These are phyloP conservation scores for Poicephalus gulielmi DNA, from an alignment of 2,113 vertebrate species.

Conservation along the genomic window DNA sequence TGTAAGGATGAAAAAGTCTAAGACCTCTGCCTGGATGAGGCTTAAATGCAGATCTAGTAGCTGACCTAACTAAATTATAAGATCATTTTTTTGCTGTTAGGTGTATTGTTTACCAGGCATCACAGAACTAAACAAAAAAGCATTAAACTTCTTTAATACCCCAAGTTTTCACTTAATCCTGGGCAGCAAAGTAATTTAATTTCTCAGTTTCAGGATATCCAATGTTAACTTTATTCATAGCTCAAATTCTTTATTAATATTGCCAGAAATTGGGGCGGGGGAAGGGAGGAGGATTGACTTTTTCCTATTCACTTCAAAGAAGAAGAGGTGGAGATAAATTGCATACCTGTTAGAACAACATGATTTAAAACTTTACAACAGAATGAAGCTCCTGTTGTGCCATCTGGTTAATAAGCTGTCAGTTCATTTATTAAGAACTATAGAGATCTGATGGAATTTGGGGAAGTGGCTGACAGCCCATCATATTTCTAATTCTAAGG, in stretches of 20 bases:
- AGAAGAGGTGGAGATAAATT: not conserved
- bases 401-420: conserved; percentile 48
- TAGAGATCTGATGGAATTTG: conserved; percentile 26
- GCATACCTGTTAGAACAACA: conserved; percentile 34
- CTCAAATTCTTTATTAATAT: not conserved
- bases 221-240: not conserved
- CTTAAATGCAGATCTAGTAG: not conserved
- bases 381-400: conserved; percentile 35
- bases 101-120: not conserved
- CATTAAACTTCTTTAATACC: not conserved
- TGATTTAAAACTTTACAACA: conserved; percentile 42
- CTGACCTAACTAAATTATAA: not conserved
- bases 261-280: not conserved
- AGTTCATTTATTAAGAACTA: conserved; percentile 58
- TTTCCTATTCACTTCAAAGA: not conserved
- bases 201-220: not conserved
- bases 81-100: not conserved
- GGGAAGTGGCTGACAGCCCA: not conserved
- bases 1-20: not conserved
- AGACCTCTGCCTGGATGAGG: not conserved
- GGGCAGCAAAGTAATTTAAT: not conserved
- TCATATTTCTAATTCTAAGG: conserved; percentile 56
- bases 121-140: not conserved
- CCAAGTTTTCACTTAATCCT: not conserved
- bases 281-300: not conserved